Base-by-base conservation (phyloP, 2,888 invertebrate genomes). In the Hoplodrina blanda region DNA sequence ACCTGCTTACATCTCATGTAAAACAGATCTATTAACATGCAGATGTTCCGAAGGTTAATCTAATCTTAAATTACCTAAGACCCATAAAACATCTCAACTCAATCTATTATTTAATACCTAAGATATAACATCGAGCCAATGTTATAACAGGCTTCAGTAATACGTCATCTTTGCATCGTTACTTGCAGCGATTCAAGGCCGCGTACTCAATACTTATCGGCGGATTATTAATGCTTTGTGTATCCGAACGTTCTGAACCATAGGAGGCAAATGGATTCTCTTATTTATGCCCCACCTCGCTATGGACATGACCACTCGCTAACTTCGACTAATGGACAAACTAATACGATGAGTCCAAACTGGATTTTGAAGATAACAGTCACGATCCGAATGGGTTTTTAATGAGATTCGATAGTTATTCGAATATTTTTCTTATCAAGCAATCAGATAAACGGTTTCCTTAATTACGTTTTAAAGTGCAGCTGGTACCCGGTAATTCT, bases 161-260 rank as follows among this genome's bases (percentile, higher is more conserved):
- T 76, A 84, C 79, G 69, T 76, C 71, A 76, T 71, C 72, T 68
- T 79, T 73, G 74, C 80, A 67, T 80, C 67, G 73, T 77, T 68
- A 72, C 59, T 56, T 69, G 68, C 79, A 72, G 30, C 50, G 52
- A 70, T 54, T 55, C 81, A 88, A 88, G 88, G 89, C 82, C 81
- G 71, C 62, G 73, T 76, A 63, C 84, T 85, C 82, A 85, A 82
- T 85, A 81, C 73, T 82, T 87, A 85, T 85, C 79, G 76, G 62
- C 41, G 56, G 64, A 81, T 86, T 81, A 83, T 76, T 75, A 76
- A 80, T 81, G 81, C 64, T 63, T 66, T 73, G 67, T 74, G 68
- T 74, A 76, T 80, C 77, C 52, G 57, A 67, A 49, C 50, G 63
- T 54, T 55, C 30, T 41, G 49, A 54, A 65, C 73, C 53, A 49